Evolutionary conservation across 2,113 vertebrate genomes (phyloP).

Genomic region (Equus quagga): DNA sequence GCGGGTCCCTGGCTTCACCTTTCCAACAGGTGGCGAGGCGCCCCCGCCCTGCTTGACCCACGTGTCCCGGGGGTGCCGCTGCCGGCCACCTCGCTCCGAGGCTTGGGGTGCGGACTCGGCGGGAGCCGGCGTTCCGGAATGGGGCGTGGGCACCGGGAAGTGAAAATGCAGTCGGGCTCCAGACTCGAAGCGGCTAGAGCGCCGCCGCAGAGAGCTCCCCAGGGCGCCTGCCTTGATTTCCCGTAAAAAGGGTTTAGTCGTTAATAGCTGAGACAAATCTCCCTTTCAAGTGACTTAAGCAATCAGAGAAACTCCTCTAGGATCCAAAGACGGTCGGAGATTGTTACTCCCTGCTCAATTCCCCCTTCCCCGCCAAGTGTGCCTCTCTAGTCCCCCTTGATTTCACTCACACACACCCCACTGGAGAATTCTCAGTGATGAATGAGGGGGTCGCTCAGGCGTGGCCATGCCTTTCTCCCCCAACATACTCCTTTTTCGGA

Average conservation of each 20-base stretch:
- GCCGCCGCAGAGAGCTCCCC: not conserved
- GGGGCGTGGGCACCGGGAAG: not conserved
- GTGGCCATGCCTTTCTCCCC: not conserved
- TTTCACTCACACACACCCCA: not conserved
- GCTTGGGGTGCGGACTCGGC: not conserved
- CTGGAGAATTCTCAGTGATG: not conserved
- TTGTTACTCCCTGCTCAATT: not conserved
- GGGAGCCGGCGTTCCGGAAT: not conserved
- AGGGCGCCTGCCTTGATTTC: not conserved
- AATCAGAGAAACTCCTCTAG: not conserved
- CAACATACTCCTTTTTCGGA: not conserved
- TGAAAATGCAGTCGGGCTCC: not conserved
- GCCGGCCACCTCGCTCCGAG: fast-evolving
- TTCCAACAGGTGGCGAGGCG: not conserved
- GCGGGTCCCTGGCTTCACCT: not conserved
- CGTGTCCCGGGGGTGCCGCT: fast-evolving
- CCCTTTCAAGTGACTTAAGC: conserved; percentile 55
- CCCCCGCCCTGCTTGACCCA: fast-evolving
- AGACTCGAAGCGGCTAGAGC: fast-evolving
- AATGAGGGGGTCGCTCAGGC: not conserved
- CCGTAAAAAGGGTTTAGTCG: not conserved
- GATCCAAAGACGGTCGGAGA: not conserved
- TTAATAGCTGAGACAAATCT: not conserved
- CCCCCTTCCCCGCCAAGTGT: not conserved
- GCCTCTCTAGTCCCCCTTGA: not conserved